Evolutionary conservation across 2,888 invertebrate species (phyloP).

Genomic region (Andrena haemorrhoa): DNA sequence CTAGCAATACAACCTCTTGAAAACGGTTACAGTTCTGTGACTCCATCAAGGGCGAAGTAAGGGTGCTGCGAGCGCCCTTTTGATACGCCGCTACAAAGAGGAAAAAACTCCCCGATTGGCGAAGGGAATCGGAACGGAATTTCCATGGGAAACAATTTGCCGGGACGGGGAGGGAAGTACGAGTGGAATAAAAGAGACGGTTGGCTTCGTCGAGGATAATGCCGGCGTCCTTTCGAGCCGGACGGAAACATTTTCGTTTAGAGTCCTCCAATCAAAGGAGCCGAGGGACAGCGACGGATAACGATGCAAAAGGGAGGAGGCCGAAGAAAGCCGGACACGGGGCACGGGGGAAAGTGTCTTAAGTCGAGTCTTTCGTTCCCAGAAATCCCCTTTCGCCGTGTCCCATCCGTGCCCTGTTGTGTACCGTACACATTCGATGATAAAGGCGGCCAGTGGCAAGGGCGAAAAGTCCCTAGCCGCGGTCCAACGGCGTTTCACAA

Average conservation of each 20-base stretch:
- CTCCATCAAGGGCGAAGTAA: neutral
- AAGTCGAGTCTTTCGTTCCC: conserved; percentile 63
- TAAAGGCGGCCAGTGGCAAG: conserved; percentile 59
- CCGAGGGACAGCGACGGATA: conserved; percentile 34
- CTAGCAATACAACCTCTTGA: neutral
- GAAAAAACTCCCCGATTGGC: conserved; percentile 10
- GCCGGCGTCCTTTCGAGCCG: conserved; percentile 48
- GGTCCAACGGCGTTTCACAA: conserved; percentile 69
- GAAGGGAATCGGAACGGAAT: conserved; percentile 29
- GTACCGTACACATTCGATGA: conserved; percentile 63
- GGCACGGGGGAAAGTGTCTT: conserved; percentile 66
- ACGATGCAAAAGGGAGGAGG: conserved; percentile 44
- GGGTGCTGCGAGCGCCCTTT: neutral
- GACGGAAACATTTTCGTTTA: conserved; percentile 72
- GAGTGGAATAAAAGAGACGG: conserved; percentile 40
- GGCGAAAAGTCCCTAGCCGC: conserved; percentile 59
- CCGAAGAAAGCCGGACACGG: conserved; percentile 24
- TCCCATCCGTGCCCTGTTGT: conserved; percentile 35
- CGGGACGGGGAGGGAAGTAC: conserved; percentile 14
- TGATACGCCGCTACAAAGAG: neutral
- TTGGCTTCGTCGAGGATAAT: conserved; percentile 49
- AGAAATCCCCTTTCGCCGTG: conserved; percentile 41
- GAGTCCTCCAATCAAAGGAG: conserved; percentile 59
- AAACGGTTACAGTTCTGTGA: neutral
- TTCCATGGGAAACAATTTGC: conserved; percentile 62